Evolutionary conservation across 2,797 vertebrate genomes (phyloP), one percentile per base, ranked within the genome.

Genomic region (Nyctalus aviator): DNA sequence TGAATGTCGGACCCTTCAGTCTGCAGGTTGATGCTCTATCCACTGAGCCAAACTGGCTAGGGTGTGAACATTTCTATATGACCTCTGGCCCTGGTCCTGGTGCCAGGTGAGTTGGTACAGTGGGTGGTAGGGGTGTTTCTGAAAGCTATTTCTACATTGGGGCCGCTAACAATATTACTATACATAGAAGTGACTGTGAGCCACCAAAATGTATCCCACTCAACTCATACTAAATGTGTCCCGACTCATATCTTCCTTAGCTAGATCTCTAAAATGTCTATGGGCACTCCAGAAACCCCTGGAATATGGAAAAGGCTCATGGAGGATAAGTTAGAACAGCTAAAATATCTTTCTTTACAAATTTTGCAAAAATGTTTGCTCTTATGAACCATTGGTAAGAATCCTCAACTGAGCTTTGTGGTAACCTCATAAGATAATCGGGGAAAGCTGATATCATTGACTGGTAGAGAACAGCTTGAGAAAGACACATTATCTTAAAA

Each of bases 401-500:
- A 69, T 53, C 37, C 23, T 91, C 55, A 78, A 14, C 10, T 69
- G 53, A 75, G 35, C 13, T 81, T 90, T 57, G 30, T 35, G 75
- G 81, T 55, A 78, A 73, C 78, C 44, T 69, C 69, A 48, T 30
- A 30, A 89, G 17, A 21, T 75, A 79, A 46, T 0, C 37, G 14
- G 76, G 87, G 57, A 93, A 82, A 89, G 84, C 69, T 64, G 21
- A 1, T 17, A 46, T 83, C 44, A 13, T 25, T 53, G 35, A 44
- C 41, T 76, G 62, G 76, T 69, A 72, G 55, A 69, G 64, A 79
- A 64, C 18, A 66, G 32, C 68, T 82, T 91, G 66, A 88, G 53
- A 64, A 91, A 90, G 73, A 90, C 5, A 18, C 30, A 62, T 89
- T 92, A 44, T 81, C 91, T 94, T 92, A 84, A 88, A 86, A 83